A percentile compares a stretch with the other conserved stretches of the same genome.
phyloP scores from a whole-genome alignment of 2,113 vertebrate species.

The Eclectus roratus region DNA sequence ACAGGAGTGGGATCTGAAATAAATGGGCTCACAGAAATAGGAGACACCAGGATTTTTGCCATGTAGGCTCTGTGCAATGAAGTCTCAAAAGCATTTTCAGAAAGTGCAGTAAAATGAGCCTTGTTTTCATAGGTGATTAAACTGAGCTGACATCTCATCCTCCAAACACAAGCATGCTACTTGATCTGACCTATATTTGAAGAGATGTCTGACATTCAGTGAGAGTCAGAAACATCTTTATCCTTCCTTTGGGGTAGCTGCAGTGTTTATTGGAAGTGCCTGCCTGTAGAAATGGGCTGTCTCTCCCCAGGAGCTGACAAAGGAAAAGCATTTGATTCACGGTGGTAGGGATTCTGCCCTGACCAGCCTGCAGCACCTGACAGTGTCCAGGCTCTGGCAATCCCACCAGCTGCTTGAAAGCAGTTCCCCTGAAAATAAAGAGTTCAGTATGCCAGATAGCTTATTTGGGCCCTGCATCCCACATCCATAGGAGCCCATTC shows the following conservation, averaged over 20 bases:
- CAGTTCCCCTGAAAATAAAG: background rate
- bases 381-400: background rate
- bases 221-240: background rate
- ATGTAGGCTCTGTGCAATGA: background rate
- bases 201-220: background rate
- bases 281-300: background rate
- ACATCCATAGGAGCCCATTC: background rate
- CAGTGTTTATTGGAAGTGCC: background rate
- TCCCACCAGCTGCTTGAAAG: background rate
- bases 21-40: background rate
- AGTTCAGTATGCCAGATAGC: background rate
- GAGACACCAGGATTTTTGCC: background rate
- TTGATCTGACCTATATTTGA: slow-evolving; percentile 10
- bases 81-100: background rate
- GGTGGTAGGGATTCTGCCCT: background rate
- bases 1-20: background rate
- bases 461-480: background rate
- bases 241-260: background rate
- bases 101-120: background rate
- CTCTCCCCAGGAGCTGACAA: background rate
- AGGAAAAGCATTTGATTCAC: background rate
- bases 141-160: background rate
- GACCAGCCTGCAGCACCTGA: background rate
- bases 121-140: background rate
- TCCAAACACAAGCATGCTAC: background rate